These are phyloP conservation scores for Brenthis hecate DNA, from an alignment of 2,888 invertebrate species.

Conservation along the genomic window DNA sequence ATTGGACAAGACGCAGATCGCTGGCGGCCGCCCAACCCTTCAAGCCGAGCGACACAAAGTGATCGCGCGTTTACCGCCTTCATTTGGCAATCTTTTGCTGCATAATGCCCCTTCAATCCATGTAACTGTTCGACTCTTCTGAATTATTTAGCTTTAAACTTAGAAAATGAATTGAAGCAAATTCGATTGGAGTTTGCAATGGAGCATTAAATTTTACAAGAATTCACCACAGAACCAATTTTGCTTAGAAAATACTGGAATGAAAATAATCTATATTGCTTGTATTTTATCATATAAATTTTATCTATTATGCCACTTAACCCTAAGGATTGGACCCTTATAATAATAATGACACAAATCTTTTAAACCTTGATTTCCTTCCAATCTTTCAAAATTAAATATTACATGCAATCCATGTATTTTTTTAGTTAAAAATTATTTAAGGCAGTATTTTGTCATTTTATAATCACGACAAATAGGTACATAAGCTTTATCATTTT, in stretches of 20 bases:
- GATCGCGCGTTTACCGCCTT: conserved; percentile 63
- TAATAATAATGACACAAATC: no score
- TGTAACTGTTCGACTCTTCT: conserved; percentile 49
- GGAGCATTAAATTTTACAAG: conserved; percentile 8
- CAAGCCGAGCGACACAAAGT: conserved; percentile 52
- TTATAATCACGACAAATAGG: no score
- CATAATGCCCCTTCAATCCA: conserved; percentile 62
- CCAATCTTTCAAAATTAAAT: no score
- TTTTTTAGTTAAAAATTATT: no score
- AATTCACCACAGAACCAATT: neutral
- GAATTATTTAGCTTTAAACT: conserved; percentile 27
- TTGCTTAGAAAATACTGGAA: neutral
- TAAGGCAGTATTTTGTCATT: no score
- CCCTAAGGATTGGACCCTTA: no score
- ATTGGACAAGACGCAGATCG: conserved; percentile 31
- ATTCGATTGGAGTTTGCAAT: conserved; percentile 1
- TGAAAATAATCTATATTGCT: neutral
- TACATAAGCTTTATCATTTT: no score
- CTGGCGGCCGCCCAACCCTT: conserved; percentile 63
- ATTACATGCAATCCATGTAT: no score
- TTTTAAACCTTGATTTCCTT: no score
- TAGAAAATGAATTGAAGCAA: conserved; percentile 18
- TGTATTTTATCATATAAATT: no score
- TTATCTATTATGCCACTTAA: no score
- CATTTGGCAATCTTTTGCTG: conserved; percentile 71